Conservation (phyloP, 2,113 vertebrate species). For the Mugil cephalus region DNA sequence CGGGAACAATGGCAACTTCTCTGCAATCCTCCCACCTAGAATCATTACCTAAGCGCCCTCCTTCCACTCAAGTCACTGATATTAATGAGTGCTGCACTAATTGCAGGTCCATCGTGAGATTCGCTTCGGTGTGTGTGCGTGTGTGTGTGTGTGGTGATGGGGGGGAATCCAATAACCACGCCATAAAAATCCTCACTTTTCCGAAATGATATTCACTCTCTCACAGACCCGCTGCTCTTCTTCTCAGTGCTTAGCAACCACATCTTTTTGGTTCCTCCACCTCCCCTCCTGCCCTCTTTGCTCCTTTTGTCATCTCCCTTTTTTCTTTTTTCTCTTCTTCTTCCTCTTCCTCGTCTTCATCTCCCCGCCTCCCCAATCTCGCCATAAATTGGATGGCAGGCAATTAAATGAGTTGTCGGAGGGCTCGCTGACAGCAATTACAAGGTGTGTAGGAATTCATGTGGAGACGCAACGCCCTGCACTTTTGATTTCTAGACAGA, state of each 20-base stretch:
- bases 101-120: slow-evolving; percentile 49
- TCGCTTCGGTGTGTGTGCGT: slow-evolving; percentile 5
- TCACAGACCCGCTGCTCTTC: slow-evolving; percentile 13
- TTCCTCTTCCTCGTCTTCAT: slow-evolving; percentile 2
- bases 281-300: slow-evolving; percentile 36
- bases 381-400: slow-evolving; percentile 69
- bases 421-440: slow-evolving; percentile 78
- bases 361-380: slow-evolving; percentile 44
- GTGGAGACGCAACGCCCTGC: slow-evolving; percentile 56
- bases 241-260: slow-evolving; percentile 36
- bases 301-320: slow-evolving; percentile 49
- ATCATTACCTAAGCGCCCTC: slow-evolving; percentile 51
- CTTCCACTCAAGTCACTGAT: slow-evolving; percentile 35
- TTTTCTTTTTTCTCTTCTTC: slow-evolving; percentile 9
- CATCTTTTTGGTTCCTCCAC: slow-evolving; percentile 29
- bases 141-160: too few relatives aligned
- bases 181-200: slow-evolving; percentile 23
- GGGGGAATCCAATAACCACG: slow-evolving; percentile 24
- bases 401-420: slow-evolving; percentile 79
- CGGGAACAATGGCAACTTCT: slow-evolving; percentile 47
- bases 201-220: slow-evolving; percentile 36
- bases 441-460: slow-evolving; percentile 78
- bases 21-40: slow-evolving; percentile 57
- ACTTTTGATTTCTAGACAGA: slow-evolving; percentile 60
- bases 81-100: slow-evolving; percentile 54